Evolutionary conservation across 2,113 vertebrate genomes (phyloP).

Genomic region (Scalopus aquaticus): DNA sequence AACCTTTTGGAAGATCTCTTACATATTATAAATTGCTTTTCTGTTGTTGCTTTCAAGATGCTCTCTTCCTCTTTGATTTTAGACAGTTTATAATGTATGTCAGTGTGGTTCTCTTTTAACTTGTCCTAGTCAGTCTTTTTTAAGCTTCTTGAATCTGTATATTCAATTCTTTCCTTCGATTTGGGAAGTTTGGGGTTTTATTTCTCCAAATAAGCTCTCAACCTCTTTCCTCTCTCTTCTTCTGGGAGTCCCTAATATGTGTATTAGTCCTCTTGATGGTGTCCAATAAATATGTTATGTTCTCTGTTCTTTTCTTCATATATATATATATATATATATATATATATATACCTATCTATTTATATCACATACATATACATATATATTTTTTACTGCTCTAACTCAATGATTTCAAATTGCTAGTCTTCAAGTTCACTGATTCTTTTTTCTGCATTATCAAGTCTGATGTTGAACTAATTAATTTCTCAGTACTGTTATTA

Average conservation of each 20-base stretch:
- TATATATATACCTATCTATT: no score
- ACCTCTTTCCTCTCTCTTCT: neutral
- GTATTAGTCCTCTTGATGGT: neutral
- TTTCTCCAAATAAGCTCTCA: neutral
- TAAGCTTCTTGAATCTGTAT: neutral
- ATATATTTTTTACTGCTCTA: neutral
- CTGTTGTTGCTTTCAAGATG: neutral
- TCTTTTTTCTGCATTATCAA: neutral
- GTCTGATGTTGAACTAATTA: neutral
- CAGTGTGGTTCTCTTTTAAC: neutral
- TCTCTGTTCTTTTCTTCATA: neutral
- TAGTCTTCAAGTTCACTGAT: neutral
- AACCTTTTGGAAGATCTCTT: neutral
- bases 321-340: neutral
- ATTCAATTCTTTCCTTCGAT: neutral
- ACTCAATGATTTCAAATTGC: neutral
- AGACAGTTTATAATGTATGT: neutral
- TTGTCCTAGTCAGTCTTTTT: neutral
- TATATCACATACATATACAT: neutral
- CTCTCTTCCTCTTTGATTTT: neutral
- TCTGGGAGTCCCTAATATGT: neutral
- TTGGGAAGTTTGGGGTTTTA: neutral
- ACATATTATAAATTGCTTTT: neutral
- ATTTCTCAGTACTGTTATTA: neutral
- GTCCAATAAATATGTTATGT: neutral